Evolutionary conservation across 2,797 vertebrate species (phyloP), one percentile per base, ranked within the genome.

Genomic region (Perodicticus potto): DNA sequence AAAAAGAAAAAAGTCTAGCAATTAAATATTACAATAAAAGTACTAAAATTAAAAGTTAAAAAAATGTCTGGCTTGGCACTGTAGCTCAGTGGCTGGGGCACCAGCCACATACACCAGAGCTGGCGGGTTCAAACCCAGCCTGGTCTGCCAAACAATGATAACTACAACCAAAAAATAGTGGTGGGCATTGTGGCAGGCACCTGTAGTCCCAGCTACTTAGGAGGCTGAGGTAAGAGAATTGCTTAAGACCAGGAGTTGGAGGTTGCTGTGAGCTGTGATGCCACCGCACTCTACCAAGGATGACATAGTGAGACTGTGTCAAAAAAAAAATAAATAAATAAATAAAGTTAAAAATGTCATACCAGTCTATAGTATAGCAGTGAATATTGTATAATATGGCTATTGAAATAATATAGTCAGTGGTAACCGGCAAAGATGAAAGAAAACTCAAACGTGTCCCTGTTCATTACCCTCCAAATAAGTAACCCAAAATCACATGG

Each of bases 401-500:
- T 95, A 97, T 25, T 95, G 96, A 97, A 95, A 98, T 98, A 97
- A 72, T 80, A 96, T 57, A 95, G 96, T 92, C 91, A 97, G 78
- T 7, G 94, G 84, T 97, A 87, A 94, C 92, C 93, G 95, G 84
- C 61, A 98, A 72, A 98, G 96, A 98, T 97, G 96, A 98, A 96
- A 93, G 76, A 95, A 97, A 97, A 98, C 93, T 98, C 96, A 97
- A 98, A 97, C 10, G 72, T 97, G 96, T 97, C 92, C 96, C 96
- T 40, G 4, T 65, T 97, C 85, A 95, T 76, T 88, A 97, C 90
- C 95, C 95, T 97, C 43, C 97, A 97, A 81, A 93, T 97, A 98
- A 93, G 97, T 95, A 92, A 98, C 95, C 95, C 97, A 98, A 96
- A 98, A 98, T 98, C 97, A 97, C 87, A 81, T 49, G 34, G 7